Base-by-base conservation (phyloP, 1,140 invertebrate genomes). In the Cydia fagiglandana region DNA sequence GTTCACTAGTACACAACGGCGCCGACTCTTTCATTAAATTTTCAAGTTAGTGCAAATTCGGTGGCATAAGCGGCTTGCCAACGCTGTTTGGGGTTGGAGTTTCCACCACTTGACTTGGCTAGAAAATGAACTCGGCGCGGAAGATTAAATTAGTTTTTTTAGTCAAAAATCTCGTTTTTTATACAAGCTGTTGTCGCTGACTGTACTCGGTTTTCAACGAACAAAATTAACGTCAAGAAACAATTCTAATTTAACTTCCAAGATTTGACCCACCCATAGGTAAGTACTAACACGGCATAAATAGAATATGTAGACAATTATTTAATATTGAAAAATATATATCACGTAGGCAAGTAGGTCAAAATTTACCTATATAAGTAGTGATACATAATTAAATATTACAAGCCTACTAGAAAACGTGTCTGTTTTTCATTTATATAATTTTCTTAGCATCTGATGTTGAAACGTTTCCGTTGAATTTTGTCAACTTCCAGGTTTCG, bases 11-110 rank as follows among this genome's bases (percentile, higher is more conserved):
- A 61, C 20, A 61, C 56, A 61, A 61, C 17, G 66, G 83, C 75
- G 80, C 79, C 66, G 76, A 76, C 76, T 80, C 83, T 80, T 88
- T 89, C 89, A 91, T 91, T 89, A 89, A 89, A 88, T 88, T 91
- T 87, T 84, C 84, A 85, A 89, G 82, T 84, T 85, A 80, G 83
- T 80, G 83, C 82, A 82, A 85, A 86, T 89, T 87, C 80, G 77
- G 70, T 75, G 76, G 81, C 79, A 81, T 85, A 87, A 90, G 87
- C 86, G 81, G 83, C 86, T 88, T 87, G 85, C 76, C 86, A 80
- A 84, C 80, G 79, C 81, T 78, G 76, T 80, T 79, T 75, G 47
- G 64, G 64, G 77, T 75, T 66, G 47, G 64, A 73, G 77, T 75
- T 66, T 66, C 64, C 34, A 38, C 73, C 70, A 78, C 66, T 70